Percentiles rank a stretch among this genome's conserved stretches.
phyloP scores from a whole-genome alignment of 2,888 invertebrate genomes.

The Xiphydria camelus region DNA sequence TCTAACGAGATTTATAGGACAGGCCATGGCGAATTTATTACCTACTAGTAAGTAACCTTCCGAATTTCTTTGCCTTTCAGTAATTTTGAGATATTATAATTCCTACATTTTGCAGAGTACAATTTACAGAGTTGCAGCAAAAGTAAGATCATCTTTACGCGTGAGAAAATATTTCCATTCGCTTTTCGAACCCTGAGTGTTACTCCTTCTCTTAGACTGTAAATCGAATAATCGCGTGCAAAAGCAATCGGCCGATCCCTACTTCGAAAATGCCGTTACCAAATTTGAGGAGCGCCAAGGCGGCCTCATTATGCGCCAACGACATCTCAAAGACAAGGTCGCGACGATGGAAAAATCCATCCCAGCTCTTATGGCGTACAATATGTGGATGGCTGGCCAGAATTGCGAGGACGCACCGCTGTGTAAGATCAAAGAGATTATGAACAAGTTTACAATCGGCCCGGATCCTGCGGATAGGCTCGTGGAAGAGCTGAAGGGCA shows the following conservation, averaged over 20 bases:
- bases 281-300: conserved; percentile 39
- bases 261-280: conserved; percentile 28
- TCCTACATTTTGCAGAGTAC: too few species aligned
- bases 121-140: too few species aligned
- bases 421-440: conserved; percentile 40
- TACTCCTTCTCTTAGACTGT: conserved; percentile 16
- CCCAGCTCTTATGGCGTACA: conserved; percentile 47
- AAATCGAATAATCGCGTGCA: conserved; percentile 23
- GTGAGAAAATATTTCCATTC: too few species aligned
- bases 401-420: conserved; percentile 29
- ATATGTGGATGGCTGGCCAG: conserved; percentile 31
- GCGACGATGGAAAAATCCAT: conserved; percentile 46
- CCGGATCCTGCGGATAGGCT: conserved; percentile 43
- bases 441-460: conserved; percentile 33
- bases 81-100: too few species aligned
- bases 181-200: too few species aligned
- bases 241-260: conserved; percentile 14
- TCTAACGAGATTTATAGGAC: too few species aligned
- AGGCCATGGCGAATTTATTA: too few species aligned
- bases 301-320: conserved; percentile 36
- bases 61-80: too few species aligned
- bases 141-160: too few species aligned
- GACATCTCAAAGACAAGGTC: conserved; percentile 38
- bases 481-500: conserved; percentile 28
- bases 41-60: too few species aligned